phyloP scores from a whole-genome alignment of 2,888 invertebrate genomes.

The Cotesia congregata region DNA sequence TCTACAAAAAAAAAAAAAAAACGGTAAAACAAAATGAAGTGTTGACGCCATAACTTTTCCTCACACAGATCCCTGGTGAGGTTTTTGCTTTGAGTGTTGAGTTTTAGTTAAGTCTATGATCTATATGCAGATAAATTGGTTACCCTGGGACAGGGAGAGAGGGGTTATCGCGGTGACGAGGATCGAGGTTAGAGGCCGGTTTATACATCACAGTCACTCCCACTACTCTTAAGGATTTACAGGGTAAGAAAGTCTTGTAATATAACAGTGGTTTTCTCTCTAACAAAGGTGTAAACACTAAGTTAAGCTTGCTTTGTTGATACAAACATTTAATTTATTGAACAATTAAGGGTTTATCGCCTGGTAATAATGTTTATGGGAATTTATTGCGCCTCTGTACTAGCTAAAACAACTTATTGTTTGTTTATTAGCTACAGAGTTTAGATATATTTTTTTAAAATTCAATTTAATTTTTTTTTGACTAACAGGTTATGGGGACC shows the following conservation, averaged over 20 bases:
- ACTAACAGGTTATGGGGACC: too few relatives aligned
- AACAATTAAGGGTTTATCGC: not conserved
- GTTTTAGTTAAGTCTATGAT: not conserved
- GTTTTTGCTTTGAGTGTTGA: not conserved
- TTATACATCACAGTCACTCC: not conserved
- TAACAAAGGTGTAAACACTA: not conserved
- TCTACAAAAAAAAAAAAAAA: too few relatives aligned
- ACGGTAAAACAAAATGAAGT: too few relatives aligned
- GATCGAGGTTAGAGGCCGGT: not conserved
- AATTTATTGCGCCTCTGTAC: too few relatives aligned
- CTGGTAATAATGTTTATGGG: not conserved
- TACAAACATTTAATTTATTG: not conserved
- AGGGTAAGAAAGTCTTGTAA: not conserved
- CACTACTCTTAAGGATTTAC: not conserved
- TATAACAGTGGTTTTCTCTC: not conserved
- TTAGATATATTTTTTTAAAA: too few relatives aligned
- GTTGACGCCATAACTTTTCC: too few relatives aligned
- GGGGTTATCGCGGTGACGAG: not conserved
- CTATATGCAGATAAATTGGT: constrained; percentile 1
- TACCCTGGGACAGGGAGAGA: not conserved
- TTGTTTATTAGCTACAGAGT: too few relatives aligned
- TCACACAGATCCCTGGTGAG: too few relatives aligned
- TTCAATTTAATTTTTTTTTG: too few relatives aligned
- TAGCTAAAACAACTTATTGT: too few relatives aligned
- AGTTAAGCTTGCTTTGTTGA: not conserved